Conservation (phyloP, 2,797 vertebrate genomes). For the Sebastes oblongus region DNA sequence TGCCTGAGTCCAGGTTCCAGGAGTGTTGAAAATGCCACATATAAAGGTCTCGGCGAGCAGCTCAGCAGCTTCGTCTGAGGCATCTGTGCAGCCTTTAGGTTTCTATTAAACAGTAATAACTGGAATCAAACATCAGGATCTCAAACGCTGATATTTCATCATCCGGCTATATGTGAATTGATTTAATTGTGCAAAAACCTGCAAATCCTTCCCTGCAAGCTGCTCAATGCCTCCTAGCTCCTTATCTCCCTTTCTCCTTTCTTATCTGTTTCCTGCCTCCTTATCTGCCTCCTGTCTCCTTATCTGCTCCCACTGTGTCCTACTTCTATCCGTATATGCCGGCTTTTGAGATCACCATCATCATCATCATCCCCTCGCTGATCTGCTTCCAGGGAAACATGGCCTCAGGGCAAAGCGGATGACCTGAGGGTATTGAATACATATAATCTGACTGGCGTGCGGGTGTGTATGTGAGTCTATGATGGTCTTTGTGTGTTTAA, state of each 20-base stretch:
- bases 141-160: background rate
- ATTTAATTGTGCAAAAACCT: background rate
- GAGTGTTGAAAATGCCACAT: background rate
- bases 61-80: background rate
- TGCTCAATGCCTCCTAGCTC: background rate
- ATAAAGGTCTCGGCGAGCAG: background rate
- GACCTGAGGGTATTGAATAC: slow-evolving; percentile 47
- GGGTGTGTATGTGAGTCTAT: background rate
- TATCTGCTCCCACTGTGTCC: slow-evolving; percentile 25
- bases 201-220: background rate
- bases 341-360: slow-evolving; percentile 28
- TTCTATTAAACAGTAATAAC: background rate
- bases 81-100: background rate
- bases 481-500: slow-evolving; percentile 33
- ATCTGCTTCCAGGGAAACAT: slow-evolving; percentile 53
- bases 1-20: background rate
- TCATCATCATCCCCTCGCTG: slow-evolving; percentile 24
- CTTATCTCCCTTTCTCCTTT: background rate
- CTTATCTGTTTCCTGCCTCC: slow-evolving; percentile 2
- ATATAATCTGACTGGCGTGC: slow-evolving; percentile 49
- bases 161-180: background rate
- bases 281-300: slow-evolving; percentile 25
- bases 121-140: background rate
- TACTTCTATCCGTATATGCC: slow-evolving; percentile 15
- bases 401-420: slow-evolving; percentile 36